Evolutionary conservation across 2,888 invertebrate genomes (phyloP), one percentile per base, ranked within the genome.

Genomic region (Trichacis sp.): DNA sequence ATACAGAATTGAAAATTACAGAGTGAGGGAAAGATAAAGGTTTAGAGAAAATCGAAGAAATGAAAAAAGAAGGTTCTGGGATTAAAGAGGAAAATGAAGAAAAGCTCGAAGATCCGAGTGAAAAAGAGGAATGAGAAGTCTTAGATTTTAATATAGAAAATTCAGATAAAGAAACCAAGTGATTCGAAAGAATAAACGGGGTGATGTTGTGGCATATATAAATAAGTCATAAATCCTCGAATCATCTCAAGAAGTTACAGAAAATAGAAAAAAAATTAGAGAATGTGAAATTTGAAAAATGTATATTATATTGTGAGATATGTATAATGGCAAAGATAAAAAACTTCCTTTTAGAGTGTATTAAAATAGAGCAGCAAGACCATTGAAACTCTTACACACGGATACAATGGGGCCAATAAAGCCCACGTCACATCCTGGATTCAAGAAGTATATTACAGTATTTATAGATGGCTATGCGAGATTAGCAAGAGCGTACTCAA

Each of bases 321-420:
- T 29, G n/a, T n/a, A n/a, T n/a, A n/a, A n/a, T n/a, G n/a, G n/a
- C n/a, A n/a, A n/a, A n/a, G n/a, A n/a, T n/a, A 67, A 72, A 46
- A 73, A 70, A 59, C 42, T 64, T 1, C 67, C 60, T 30, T 72
- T 71, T 19, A 65, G 66, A 58, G 47, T 60, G 33, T 17, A 43
- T 3, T 50, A 51, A 38, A 43, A 9, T n/a, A 61, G 51, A 60
- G 20, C 56, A 52, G 43, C 54, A 2, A 58, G 59, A 33, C 64
- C 58, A 42, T 50, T 68, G 9, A 60, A 72, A 48, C 48, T 70
- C 1, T 45, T 70, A 11, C 68, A 73, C 38, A 33, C 65, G 14
- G 69, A 73, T 33, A 9, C 64, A 4, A 70, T 70, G 68, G 67
- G 70, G n/a, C 67, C 64, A 43, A 73, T 73, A n/a, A 69, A 68